Percentiles rank a stretch among this genome's conserved stretches.
phyloP scores from a whole-genome alignment of 2,797 vertebrate species.

The Pangasius mekongensis region DNA sequence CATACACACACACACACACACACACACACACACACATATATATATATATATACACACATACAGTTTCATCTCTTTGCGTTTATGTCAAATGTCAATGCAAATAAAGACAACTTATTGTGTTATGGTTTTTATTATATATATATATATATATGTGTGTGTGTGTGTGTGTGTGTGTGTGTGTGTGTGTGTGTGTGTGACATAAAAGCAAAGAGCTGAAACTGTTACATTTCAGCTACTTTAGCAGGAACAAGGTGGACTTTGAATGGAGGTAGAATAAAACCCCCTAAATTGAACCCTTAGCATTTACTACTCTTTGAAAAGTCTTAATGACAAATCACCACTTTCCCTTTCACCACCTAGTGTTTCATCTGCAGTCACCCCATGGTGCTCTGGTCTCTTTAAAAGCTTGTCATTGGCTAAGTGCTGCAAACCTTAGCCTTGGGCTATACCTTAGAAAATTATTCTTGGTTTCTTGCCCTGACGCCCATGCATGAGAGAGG shows the following conservation, averaged over 20 bases:
- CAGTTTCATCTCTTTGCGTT: too few relatives aligned
- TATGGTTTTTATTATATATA: not conserved
- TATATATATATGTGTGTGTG: not conserved
- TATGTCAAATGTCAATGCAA: too few relatives aligned
- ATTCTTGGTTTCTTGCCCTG: slow-evolving; percentile 66
- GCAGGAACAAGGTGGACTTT: slow-evolving; percentile 55
- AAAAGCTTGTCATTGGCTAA: slow-evolving; percentile 66
- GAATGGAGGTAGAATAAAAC: slow-evolving; percentile 63
- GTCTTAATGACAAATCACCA: slow-evolving; percentile 79
- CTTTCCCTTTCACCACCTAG: slow-evolving; percentile 75
- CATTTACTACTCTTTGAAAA: slow-evolving; percentile 73
- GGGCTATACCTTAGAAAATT: slow-evolving; percentile 63
- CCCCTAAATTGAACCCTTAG: slow-evolving; percentile 73
- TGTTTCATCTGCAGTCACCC: slow-evolving; percentile 70
- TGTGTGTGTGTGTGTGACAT: too few relatives aligned
- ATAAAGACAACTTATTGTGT: too few relatives aligned
- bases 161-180: too few relatives aligned
- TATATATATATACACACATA: too few relatives aligned
- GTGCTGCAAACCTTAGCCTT: slow-evolving; percentile 62
- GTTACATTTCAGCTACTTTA: slow-evolving; percentile 43
- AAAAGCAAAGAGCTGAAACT: slow-evolving; percentile 35
- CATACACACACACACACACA: too few relatives aligned
- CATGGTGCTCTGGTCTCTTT: slow-evolving; percentile 65
- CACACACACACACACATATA: too few relatives aligned
- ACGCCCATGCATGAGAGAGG: slow-evolving; percentile 57